Percentiles rank a stretch among this genome's conserved stretches.
These are phyloP conservation scores for Ylistrum balloti DNA, from an alignment of 1,140 invertebrate species.

Conservation along the genomic window DNA sequence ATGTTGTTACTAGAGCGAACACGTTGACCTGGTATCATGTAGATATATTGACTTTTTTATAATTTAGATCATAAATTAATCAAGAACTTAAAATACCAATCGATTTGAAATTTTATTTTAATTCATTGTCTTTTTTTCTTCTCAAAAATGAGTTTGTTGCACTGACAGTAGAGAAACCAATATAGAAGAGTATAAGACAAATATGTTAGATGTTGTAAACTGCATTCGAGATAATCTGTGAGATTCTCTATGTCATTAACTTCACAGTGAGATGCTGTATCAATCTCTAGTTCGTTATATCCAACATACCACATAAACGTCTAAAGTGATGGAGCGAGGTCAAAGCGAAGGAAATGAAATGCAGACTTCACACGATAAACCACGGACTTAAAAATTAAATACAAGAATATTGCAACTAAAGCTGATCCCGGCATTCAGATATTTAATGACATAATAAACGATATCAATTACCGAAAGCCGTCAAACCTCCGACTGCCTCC, in stretches of 20 bases:
- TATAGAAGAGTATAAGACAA: neutral
- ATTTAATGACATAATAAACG: slow-evolving; percentile 22
- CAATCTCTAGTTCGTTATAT: neutral
- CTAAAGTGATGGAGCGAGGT: neutral
- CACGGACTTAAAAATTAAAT: neutral
- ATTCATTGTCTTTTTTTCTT: neutral
- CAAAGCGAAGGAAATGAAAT: neutral
- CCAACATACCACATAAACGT: neutral
- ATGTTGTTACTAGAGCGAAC: neutral
- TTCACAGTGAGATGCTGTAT: neutral
- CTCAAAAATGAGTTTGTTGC: neutral
- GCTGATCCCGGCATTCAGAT: neutral
- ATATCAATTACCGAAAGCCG: neutral
- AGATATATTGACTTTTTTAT: neutral
- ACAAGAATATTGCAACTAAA: neutral
- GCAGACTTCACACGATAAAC: neutral
- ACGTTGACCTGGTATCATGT: neutral
- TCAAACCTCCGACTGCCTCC: neutral
- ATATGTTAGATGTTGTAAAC: neutral
- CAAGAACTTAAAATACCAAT: neutral
- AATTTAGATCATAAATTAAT: neutral
- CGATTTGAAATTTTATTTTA: neutral
- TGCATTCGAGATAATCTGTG: neutral
- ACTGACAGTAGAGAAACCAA: neutral
- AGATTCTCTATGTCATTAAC: neutral